Base-by-base conservation (phyloP, 1,140 invertebrate genomes). In the Brachionus koreanus region DNA sequence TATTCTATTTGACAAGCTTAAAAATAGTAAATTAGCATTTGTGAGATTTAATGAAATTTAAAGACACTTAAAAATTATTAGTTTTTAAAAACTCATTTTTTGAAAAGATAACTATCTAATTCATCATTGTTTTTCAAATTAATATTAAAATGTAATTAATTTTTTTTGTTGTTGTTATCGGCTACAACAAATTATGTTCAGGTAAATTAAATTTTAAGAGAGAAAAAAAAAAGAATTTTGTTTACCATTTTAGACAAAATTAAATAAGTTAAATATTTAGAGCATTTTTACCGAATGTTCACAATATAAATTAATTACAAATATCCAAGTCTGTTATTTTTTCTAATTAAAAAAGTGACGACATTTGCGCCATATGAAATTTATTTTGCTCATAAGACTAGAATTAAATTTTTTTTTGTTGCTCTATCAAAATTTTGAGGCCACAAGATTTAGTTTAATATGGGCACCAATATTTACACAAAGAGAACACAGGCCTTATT, bases 401-500 rank as follows among this genome's bases (percentile, higher is more conserved):
- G 19, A 57, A 42, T 42, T 42, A 42, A 13, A 5, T 3, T 42
- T 42, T 42, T n/a, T 10, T 42, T 42, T 42, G 12, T 42, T 42
- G 16, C n/a, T 57, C 16, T 19, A 19, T 19, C 16, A 57, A 57
- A 57, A 57, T 57, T 16, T 57, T 57, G 49, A 57, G 49, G 49
- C 49, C 49, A 57, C 49, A 16, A 57, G 49, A 57, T 57, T 57
- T 57, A 57, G 49, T 57, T 57, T 23, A 57, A 57, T 57, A 57
- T 57, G 49, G 49, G 49, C 49, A 57, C 49, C 49, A 57, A 57
- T 57, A 57, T 57, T 57, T 57, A 57, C 49, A 57, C 49, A 57
- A 57, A 57, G 49, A 57, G 49, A 57, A 57, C 49, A 23, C 6
- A 57, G 49, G 9, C 49, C 49, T 57, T 57, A 57, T 57, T 57